phyloP scores from a whole-genome alignment of 2,888 invertebrate genomes.

The Elegia similella region DNA sequence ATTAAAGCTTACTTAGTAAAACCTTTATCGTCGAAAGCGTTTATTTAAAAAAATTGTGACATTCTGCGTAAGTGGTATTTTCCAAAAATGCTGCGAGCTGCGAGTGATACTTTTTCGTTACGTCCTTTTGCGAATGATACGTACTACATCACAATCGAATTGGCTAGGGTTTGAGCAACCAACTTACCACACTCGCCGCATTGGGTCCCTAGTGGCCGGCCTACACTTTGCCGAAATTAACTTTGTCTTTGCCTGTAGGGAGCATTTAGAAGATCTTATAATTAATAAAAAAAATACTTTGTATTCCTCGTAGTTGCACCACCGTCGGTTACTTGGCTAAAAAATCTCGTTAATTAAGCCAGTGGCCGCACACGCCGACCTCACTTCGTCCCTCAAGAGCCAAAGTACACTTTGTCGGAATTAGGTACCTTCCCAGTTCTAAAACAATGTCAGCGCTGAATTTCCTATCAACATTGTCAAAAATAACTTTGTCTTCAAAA shows the following conservation, averaged over 20 bases:
- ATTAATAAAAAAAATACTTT: neutral
- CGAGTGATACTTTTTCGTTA: no score
- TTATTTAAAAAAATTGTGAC: no score
- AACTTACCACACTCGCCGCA: neutral
- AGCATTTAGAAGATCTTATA: neutral
- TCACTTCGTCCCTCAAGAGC: neutral
- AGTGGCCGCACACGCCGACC: neutral
- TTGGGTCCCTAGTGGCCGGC: neutral
- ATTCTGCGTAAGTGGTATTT: no score
- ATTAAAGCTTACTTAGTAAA: no score
- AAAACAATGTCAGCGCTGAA: neutral
- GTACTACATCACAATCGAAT: no score
- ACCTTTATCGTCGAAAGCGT: no score
- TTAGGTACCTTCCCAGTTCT: neutral
- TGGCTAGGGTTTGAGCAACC: neutral
- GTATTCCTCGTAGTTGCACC: neutral
- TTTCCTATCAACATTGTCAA: neutral
- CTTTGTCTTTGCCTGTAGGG: neutral
- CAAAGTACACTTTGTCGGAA: neutral
- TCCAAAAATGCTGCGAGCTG: no score
- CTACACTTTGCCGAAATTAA: conserved; percentile 3
- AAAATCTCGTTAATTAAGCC: neutral
- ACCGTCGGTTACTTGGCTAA: neutral
- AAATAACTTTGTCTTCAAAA: neutral
- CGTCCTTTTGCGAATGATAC: no score